phyloP scores from a whole-genome alignment of 2,797 vertebrate genomes.

The Morus bassanus region DNA sequence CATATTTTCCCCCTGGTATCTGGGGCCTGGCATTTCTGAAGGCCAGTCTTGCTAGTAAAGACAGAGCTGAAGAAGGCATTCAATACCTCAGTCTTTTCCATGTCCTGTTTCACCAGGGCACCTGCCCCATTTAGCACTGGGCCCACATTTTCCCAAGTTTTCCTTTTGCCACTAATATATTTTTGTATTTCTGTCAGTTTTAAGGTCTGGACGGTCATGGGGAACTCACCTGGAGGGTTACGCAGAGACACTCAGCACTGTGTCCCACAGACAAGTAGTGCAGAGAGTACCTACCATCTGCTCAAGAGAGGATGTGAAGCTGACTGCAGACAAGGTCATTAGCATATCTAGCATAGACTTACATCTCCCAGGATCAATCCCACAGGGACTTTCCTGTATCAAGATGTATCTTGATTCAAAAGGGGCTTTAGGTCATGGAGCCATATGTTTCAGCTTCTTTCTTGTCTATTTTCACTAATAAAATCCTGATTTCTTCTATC shows the following conservation, averaged over 20 bases:
- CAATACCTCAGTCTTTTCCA: neutral
- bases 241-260: neutral
- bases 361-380: neutral
- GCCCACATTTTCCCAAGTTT: neutral
- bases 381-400: neutral
- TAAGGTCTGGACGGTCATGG: neutral
- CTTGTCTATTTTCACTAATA: neutral
- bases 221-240: neutral
- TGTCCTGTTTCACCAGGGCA: neutral
- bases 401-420: neutral
- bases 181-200: neutral
- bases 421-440: neutral
- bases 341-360: neutral
- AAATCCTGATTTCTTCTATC: neutral
- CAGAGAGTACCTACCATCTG: neutral
- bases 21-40: neutral
- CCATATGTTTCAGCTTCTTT: neutral
- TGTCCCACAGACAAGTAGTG: neutral
- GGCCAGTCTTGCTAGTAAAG: neutral
- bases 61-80: neutral
- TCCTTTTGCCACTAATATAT: neutral
- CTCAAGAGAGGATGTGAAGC: neutral
- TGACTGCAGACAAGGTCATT: neutral
- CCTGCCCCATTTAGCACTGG: neutral
- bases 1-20: neutral